Conservation (phyloP, 2,888 invertebrate species). For the Zootermopsis nevadensis region DNA sequence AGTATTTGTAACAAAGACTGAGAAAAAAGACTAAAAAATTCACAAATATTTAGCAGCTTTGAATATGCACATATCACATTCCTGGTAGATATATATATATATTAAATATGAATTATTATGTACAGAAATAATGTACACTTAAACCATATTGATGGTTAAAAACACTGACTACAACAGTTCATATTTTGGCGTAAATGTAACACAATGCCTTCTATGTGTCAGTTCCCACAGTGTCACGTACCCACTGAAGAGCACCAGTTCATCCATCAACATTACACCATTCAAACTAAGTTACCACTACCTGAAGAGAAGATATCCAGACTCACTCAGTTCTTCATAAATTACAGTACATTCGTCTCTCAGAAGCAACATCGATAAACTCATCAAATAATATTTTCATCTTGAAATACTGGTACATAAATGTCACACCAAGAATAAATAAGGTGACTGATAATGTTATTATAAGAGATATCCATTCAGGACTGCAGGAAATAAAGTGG, state of each 20-base stretch:
- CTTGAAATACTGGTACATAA: conserved; percentile 28
- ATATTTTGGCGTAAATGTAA: not conserved
- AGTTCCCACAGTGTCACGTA: not conserved
- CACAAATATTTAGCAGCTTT: conserved; percentile 35
- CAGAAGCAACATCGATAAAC: conserved; percentile 27
- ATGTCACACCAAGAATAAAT: conserved; percentile 27
- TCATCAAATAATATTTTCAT: conserved; percentile 18
- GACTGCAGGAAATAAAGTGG: not conserved
- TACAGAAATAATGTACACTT: conserved; percentile 46
- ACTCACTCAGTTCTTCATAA: not conserved
- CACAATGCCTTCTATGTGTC: not conserved
- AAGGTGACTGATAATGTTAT: not conserved
- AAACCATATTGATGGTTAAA: conserved; percentile 40
- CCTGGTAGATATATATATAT: conserved; percentile 45
- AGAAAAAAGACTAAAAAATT: conserved; percentile 31
- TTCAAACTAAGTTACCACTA: not conserved
- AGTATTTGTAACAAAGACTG: conserved; percentile 23
- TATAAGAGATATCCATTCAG: conserved; percentile 12
- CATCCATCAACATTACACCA: not conserved
- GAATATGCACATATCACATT: conserved; percentile 41
- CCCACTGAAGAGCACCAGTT: not conserved
- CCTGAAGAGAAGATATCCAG: not conserved
- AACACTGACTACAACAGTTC: conserved; percentile 44
- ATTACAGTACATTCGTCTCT: conserved; percentile 14
- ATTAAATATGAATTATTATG: conserved; percentile 45